Percentiles rank a stretch among this genome's conserved stretches.
Evolutionary conservation across 2,113 vertebrate species (phyloP).

Genomic region (Passer domesticus): DNA sequence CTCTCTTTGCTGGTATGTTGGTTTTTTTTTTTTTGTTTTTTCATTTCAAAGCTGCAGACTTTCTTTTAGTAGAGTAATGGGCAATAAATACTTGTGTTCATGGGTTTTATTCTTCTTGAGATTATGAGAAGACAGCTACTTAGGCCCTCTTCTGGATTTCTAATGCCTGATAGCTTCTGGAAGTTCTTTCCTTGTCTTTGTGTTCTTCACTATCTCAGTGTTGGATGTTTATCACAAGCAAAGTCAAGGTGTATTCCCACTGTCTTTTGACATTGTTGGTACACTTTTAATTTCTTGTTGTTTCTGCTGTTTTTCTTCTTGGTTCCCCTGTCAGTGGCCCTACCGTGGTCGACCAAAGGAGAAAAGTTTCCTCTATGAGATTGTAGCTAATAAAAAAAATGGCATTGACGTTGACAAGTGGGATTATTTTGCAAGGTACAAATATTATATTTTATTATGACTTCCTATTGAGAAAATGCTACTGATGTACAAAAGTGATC

Average conservation of each 20-base stretch:
- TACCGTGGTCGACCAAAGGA: slow-evolving; percentile 83
- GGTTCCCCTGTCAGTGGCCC: slow-evolving; percentile 77
- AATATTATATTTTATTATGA: neutral
- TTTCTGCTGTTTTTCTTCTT: neutral
- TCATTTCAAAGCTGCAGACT: neutral
- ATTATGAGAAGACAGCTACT: neutral
- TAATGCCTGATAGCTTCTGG: neutral
- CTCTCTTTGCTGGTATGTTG: neutral
- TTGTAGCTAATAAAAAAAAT: slow-evolving; percentile 92
- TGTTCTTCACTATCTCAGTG: neutral
- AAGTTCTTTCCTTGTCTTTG: neutral
- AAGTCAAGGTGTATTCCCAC: neutral
- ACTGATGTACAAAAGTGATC: neutral
- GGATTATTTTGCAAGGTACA: slow-evolving; percentile 97
- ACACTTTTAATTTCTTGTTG: neutral
- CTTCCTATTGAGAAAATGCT: neutral
- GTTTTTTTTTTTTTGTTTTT: neutral
- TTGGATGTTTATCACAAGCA: neutral
- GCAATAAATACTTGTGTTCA: neutral
- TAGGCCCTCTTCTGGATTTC: neutral
- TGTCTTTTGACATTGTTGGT: neutral
- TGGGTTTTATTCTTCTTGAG: neutral
- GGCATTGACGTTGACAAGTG: slow-evolving; percentile 98
- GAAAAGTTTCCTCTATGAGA: slow-evolving; percentile 94
- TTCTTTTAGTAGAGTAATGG: neutral